Percentiles rank a stretch among this genome's conserved stretches.
phyloP scores from a whole-genome alignment of 2,888 invertebrate species.

The Cryptus armator region DNA sequence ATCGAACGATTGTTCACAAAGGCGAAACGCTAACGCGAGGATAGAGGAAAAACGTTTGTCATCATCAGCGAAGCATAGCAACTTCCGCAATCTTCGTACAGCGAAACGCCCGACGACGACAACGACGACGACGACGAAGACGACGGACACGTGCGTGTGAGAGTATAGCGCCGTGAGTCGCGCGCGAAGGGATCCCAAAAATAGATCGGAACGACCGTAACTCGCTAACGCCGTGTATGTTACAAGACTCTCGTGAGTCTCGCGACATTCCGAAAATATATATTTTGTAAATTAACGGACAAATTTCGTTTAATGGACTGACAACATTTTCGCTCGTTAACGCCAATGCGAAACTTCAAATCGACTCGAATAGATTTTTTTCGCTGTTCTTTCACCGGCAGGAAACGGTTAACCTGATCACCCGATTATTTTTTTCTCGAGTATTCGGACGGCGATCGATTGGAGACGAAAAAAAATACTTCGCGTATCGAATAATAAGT shows the following conservation, averaged over 20 bases:
- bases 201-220: conserved; percentile 59
- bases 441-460: neutral
- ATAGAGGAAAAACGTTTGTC: conserved; percentile 57
- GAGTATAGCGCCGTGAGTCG: conserved; percentile 13
- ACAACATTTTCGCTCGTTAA: neutral
- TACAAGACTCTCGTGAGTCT: conserved; percentile 25
- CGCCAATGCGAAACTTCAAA: neutral
- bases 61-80: conserved; percentile 18
- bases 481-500: neutral
- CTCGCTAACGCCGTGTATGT: conserved; percentile 54
- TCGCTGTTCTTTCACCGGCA: neutral
- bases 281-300: conserved; percentile 42
- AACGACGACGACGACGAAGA: conserved; percentile 28
- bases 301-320: conserved; percentile 27
- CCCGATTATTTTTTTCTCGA: neutral
- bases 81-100: conserved; percentile 65
- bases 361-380: neutral
- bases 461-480: neutral
- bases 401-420: too few relatives aligned
- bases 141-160: conserved; percentile 11
- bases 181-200: conserved; percentile 34
- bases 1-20: neutral
- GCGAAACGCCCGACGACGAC: conserved; percentile 20
- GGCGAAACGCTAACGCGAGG: conserved; percentile 7
- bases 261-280: conserved; percentile 55